A percentile compares a stretch with the other conserved stretches of the same genome.
phyloP scores from a whole-genome alignment of 1,140 invertebrate genomes.

The Meloidogyne chitwoodi region DNA sequence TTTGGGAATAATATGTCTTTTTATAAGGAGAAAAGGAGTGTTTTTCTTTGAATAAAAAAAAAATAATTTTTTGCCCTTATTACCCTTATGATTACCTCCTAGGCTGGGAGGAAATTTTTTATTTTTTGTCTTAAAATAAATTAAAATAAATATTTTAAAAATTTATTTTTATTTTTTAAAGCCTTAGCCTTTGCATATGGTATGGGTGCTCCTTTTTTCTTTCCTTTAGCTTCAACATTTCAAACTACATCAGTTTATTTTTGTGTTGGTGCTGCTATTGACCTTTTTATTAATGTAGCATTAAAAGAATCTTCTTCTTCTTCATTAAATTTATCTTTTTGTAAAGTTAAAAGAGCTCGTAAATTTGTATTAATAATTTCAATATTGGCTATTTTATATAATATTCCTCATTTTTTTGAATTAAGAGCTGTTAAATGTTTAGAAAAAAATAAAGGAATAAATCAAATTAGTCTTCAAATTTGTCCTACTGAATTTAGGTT shows the following conservation, averaged over 20 bases:
- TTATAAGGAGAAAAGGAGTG: too few relatives aligned
- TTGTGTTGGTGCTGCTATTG: constrained; percentile 57
- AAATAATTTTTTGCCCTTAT: too few relatives aligned
- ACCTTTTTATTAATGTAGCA: constrained; percentile 57
- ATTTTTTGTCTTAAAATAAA: not conserved
- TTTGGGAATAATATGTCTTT: too few relatives aligned
- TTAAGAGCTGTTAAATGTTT: constrained; percentile 41
- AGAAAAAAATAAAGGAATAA: constrained; percentile 8
- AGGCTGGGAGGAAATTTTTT: too few relatives aligned
- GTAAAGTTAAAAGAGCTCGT: constrained; percentile 54
- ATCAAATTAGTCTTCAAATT: constrained; percentile 42
- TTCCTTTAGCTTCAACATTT: constrained; percentile 58
- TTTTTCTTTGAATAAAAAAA: too few relatives aligned
- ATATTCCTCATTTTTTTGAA: constrained; percentile 58
- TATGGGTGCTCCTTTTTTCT: constrained; percentile 51
- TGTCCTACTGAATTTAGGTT: constrained; percentile 48
- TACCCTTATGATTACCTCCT: too few relatives aligned
- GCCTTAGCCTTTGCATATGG: constrained; percentile 51
- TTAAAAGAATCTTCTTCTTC: constrained; percentile 41
- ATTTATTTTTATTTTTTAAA: constrained; percentile 9
- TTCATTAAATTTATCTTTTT: constrained; percentile 48
- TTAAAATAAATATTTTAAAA: not conserved
- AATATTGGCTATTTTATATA: constrained; percentile 49
- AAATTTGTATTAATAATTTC: constrained; percentile 45
- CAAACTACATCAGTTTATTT: constrained; percentile 60